Percentiles rank a stretch among this genome's conserved stretches.
phyloP scores from a whole-genome alignment of 2,113 vertebrate genomes.

The Nymphicus hollandicus region DNA sequence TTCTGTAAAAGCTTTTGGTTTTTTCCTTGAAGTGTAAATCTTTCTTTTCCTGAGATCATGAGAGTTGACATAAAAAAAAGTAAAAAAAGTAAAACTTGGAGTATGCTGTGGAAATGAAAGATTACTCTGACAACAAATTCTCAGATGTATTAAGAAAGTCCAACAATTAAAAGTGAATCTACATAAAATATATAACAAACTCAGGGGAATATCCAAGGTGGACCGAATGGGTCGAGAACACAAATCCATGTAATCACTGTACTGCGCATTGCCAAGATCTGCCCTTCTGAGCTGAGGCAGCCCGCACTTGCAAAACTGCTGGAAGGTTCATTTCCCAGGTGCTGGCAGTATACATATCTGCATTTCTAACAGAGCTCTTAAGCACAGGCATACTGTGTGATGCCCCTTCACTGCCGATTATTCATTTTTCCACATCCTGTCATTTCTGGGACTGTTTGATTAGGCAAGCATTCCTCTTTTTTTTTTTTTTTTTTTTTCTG shows the following conservation, averaged over 20 bases:
- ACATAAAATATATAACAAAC: background rate
- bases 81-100: background rate
- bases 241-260: background rate
- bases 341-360: background rate
- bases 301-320: background rate
- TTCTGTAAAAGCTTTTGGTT: background rate
- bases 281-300: background rate
- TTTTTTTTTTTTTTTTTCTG: background rate
- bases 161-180: background rate
- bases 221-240: background rate
- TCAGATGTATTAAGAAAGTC: background rate
- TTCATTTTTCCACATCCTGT: background rate
- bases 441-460: slow-evolving; percentile 30
- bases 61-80: background rate
- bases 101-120: background rate
- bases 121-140: background rate
- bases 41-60: background rate
- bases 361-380: slow-evolving; percentile 21
- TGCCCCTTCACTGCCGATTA: background rate
- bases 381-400: background rate
- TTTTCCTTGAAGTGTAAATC: background rate
- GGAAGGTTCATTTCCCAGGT: background rate
- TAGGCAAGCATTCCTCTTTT: background rate
- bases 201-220: background rate
- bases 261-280: slow-evolving; percentile 6